Base-by-base conservation (phyloP, 2,113 vertebrate species). In the Gambusia holbrooki region DNA sequence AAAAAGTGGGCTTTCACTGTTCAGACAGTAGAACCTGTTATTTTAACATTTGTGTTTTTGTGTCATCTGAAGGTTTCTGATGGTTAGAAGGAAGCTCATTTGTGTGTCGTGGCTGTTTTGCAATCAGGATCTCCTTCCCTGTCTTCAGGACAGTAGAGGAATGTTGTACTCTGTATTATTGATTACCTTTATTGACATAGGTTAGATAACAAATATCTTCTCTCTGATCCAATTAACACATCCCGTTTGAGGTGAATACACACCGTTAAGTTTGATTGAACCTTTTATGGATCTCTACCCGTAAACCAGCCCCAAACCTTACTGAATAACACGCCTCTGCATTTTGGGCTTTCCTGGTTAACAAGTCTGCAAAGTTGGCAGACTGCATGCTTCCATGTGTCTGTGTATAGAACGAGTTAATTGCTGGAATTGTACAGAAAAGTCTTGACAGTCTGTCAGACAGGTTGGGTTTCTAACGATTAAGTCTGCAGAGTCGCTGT, bases 1-100 rank as follows among this genome's bases (percentile, higher is more conserved):
- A 37, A 37, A 37, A 37, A 37, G 2, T 10, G 9, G 35, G 35
- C 10, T 12, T 37, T 37, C 35, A 37, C 10, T 11, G 35, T 37
- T 37, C 35, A 37, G 35, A 11, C 35, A 37, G 35, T 37, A 37
- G 10, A 37, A 37, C 35, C 10, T 37, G 10, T 37, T 37, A 11
- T 35, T 35, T 35, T 35, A 35, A 35, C 10, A 35, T 35, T 35
- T 35, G 35, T 37, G 35, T 37, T 37, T 37, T 37, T 11, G 35
- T 64, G 70, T 77, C 66, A 77, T 83, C 30, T 42, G 32, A 15
- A 63, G 25, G 14, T 28, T 60, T 79, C 60, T 73, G 25, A 62
- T 13, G 54, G 54, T 62, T 33, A n/a, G 42, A 8, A 65, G 61
- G 62, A 74, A 62, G 30, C 3, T 6, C 28, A 15, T 48, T 7